Evolutionary conservation across 2,888 invertebrate species (phyloP).

Genomic region (Balanococcus diminutus): DNA sequence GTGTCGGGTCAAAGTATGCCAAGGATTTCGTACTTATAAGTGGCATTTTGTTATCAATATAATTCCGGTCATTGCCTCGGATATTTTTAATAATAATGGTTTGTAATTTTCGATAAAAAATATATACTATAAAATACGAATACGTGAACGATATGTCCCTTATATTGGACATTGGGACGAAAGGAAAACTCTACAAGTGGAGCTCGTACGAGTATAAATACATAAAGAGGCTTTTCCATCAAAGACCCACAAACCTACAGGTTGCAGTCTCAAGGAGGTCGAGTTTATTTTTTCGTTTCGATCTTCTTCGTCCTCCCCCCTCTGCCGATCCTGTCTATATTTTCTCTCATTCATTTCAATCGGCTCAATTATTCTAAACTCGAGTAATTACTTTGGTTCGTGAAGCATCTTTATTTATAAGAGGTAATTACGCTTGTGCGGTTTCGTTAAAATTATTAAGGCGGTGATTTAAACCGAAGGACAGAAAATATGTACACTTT

Average conservation of each 20-base stretch:
- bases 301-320: background rate
- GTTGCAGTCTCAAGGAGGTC: background rate
- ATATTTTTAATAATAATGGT: slow-evolving; percentile 30
- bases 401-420: background rate
- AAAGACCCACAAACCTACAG: background rate
- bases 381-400: background rate
- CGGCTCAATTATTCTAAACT: background rate
- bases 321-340: too few species aligned
- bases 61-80: slow-evolving; percentile 29
- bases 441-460: background rate
- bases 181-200: background rate
- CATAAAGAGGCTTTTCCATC: background rate
- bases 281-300: background rate
- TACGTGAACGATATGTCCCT: background rate
- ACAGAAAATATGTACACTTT: background rate
- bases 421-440: background rate
- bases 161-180: background rate
- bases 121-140: background rate
- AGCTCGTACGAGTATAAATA: background rate
- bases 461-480: background rate
- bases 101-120: background rate
- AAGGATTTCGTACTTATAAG: slow-evolving; percentile 24
- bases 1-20: slow-evolving; percentile 3
- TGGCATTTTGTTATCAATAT: slow-evolving; percentile 17
- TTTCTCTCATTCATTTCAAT: background rate